Conservation (phyloP, 2,797 vertebrate genomes). For the Syngnathus rostellatus region DNA sequence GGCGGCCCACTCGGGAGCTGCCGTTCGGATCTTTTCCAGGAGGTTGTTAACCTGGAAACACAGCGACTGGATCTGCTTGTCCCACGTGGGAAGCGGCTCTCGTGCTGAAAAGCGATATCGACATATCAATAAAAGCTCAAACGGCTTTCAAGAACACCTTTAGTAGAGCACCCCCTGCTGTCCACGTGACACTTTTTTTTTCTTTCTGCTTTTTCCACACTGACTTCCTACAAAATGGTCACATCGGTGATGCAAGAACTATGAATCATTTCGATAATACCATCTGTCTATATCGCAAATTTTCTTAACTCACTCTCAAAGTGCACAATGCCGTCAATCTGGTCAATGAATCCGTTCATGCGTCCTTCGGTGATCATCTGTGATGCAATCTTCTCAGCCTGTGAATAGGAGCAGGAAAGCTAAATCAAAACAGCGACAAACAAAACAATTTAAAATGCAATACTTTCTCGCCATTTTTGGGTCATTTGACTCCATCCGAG, state of each 20-base stretch:
- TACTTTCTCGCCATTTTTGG: background rate
- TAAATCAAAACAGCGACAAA: background rate
- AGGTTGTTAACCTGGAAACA: constrained; percentile 99
- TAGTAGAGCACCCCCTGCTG: constrained; percentile 22
- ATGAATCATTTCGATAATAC: too few species aligned
- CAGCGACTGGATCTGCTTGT: constrained; percentile 97
- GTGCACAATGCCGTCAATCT: constrained; percentile 97
- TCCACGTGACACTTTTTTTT: background rate
- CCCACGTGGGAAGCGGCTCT: constrained; percentile 95
- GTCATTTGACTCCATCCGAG: background rate
- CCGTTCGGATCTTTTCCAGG: constrained; percentile 91
- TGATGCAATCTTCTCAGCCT: constrained; percentile 98
- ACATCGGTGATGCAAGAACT: too few species aligned
- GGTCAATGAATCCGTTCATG: constrained; percentile 99
- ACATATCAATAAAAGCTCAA: too few species aligned
- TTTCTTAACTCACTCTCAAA: constrained; percentile 88
- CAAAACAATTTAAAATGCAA: background rate
- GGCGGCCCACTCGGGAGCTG: constrained; percentile 91
- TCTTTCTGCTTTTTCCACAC: background rate
- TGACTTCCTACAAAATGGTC: too few species aligned
- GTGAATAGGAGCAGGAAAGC: constrained; percentile 8
- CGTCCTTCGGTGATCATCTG: constrained; percentile 99
- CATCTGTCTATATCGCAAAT: too few species aligned
- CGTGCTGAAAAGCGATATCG: constrained; percentile 66
- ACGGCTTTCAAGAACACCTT: too few species aligned